Evolutionary conservation across 2,113 vertebrate species (phyloP), one percentile per base, ranked within the genome.

Genomic region (Ammospiza caudacuta): DNA sequence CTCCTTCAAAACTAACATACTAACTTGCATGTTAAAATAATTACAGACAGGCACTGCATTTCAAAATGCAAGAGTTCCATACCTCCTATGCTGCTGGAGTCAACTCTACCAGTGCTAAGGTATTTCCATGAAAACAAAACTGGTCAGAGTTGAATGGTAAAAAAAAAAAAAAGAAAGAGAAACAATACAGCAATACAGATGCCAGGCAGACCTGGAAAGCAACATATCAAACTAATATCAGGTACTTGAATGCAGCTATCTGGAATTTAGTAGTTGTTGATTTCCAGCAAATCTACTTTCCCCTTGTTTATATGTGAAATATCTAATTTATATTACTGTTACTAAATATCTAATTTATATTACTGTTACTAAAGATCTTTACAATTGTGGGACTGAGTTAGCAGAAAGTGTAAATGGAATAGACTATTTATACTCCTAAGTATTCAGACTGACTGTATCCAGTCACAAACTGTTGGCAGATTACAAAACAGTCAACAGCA

Each of bases 1-100:
- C 51, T 85, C 79, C 55, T 91, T 94, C 90, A 89, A 96, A 93
- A 90, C 79, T 87, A 92, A 91, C 69, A 66, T 10, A 44, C 82
- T 62, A 87, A 91, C 61, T 92, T 79, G 37, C 52, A n/a, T 2
- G 3, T 79, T 85, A 43, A 87, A 88, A 44, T 66, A 52, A 90
- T 61, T 93, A 94, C 69, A 95, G 82, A 73, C 54, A 79, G 72
- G 68, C 61, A 91, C 69, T 79, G n/a, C 79, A 82, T 57, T 79
- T 64, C 66, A 82, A 63, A 82, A 79, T 76, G 74, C 66, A 57
- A 64, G 13, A 89, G 59, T 63, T 68, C 89, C 16, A 1, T 51
- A 51, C 20, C 25, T 81, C 39, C 19, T 54, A 54, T 84, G 63
- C 23, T 73, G 41, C 39, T 61, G 67, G 41, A 69, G 19, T 70